Conservation (phyloP, 2,888 invertebrate species). For the Tachina grossa region DNA sequence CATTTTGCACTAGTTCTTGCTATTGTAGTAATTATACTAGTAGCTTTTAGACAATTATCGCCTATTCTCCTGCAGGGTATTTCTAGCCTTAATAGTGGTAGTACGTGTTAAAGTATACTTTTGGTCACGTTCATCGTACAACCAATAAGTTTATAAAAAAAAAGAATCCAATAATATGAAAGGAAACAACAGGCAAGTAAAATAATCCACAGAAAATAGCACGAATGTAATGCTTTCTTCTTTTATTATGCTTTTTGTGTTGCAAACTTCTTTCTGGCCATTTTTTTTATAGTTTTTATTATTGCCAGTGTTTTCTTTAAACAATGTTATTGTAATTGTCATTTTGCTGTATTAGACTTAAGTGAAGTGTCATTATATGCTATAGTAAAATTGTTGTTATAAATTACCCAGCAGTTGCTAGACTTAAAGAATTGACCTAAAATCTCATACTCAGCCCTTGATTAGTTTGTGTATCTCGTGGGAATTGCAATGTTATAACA, state of each 20-base stretch:
- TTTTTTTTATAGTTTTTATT: constrained; percentile 7
- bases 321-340: constrained; percentile 67
- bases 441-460: background rate
- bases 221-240: constrained; percentile 34
- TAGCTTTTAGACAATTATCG: no score
- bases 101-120: constrained; percentile 66
- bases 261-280: background rate
- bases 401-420: constrained; percentile 4
- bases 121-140: constrained; percentile 64
- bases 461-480: no score
- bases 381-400: constrained; percentile 1
- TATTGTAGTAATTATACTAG: no score
- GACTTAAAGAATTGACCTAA: background rate
- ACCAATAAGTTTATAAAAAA: constrained; percentile 65
- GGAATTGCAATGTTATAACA: no score
- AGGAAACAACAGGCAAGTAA: constrained; percentile 19
- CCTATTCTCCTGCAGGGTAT: no score
- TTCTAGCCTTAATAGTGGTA: constrained; percentile 22
- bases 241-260: constrained; percentile 26
- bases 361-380: constrained; percentile 59
- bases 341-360: constrained; percentile 63
- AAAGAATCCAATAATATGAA: constrained; percentile 38
- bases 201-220: constrained; percentile 39
- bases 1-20: no score
- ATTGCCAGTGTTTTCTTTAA: constrained; percentile 27